phyloP scores from a whole-genome alignment of 2,888 invertebrate species.

The Pimpla rufipes region DNA sequence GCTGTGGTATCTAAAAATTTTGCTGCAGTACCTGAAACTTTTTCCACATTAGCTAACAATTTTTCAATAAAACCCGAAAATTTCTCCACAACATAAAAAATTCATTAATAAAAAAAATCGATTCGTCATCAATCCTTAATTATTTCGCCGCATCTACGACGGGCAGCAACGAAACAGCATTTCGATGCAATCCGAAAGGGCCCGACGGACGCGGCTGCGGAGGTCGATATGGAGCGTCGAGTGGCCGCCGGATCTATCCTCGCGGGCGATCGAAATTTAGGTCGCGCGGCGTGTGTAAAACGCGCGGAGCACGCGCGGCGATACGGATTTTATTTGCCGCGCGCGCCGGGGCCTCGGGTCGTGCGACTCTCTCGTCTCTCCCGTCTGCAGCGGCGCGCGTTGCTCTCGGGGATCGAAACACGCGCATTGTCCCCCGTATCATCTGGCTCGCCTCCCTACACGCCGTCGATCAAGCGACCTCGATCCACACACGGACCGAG shows the following conservation, averaged over 20 bases:
- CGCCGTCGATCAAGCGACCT: constrained; percentile 43
- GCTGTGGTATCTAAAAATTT: too few species aligned
- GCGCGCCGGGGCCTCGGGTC: constrained; percentile 12
- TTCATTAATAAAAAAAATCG: too few species aligned
- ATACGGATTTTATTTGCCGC: constrained; percentile 38
- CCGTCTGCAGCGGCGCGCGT: neutral
- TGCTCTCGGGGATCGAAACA: constrained; percentile 15
- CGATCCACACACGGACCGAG: constrained; percentile 20
- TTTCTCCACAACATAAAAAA: too few species aligned
- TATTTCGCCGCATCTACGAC: neutral
- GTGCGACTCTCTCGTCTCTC: constrained; percentile 1
- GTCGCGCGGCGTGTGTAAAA: constrained; percentile 49
- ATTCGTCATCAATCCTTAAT: too few species aligned
- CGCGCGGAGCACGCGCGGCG: constrained; percentile 46
- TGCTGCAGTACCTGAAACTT: too few species aligned
- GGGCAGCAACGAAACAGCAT: constrained; percentile 31
- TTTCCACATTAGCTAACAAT: too few species aligned
- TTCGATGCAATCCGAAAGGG: constrained; percentile 46
- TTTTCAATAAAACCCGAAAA: too few species aligned
- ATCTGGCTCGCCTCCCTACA: constrained; percentile 16
- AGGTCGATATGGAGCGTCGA: constrained; percentile 25
- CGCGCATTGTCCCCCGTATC: constrained; percentile 5
- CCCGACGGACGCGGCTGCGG: constrained; percentile 5
- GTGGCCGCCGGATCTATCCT: constrained; percentile 50
- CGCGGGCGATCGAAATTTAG: constrained; percentile 65